A percentile compares a stretch with the other conserved stretches of the same genome.
phyloP scores from a whole-genome alignment of 2,113 vertebrate species.

The Melanerpes aurifrons region DNA sequence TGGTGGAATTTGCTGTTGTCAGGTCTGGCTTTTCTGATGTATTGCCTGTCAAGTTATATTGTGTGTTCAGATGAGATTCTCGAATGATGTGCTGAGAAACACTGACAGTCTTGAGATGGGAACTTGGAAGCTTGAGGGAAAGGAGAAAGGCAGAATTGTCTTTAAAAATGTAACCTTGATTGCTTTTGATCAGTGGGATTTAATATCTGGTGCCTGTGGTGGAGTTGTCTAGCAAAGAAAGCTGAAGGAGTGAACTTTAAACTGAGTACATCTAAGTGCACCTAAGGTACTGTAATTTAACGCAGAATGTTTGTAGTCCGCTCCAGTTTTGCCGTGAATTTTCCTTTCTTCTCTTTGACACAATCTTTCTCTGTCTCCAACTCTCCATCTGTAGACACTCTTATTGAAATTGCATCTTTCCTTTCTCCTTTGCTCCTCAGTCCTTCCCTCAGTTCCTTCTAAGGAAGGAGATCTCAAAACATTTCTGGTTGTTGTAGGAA shows the following conservation, averaged over 20 bases:
- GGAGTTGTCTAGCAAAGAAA: background rate
- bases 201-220: background rate
- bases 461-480: background rate
- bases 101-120: constrained; percentile 37
- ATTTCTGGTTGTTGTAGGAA: background rate
- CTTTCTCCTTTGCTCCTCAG: background rate
- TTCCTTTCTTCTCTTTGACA: background rate
- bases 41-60: constrained; percentile 60
- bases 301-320: background rate
- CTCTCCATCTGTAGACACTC: background rate
- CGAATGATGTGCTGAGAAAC: constrained; percentile 38
- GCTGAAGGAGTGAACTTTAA: background rate
- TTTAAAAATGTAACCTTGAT: constrained; percentile 20
- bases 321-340: background rate
- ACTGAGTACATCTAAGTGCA: background rate
- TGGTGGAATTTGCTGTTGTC: constrained; percentile 52
- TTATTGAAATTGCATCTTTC: background rate
- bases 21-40: constrained; percentile 66
- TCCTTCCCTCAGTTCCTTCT: background rate
- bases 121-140: constrained; percentile 14
- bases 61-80: constrained; percentile 50
- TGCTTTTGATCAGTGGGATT: constrained; percentile 1
- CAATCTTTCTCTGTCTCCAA: background rate
- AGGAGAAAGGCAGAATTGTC: background rate
- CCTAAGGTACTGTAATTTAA: background rate